A percentile compares a stretch with the other conserved stretches of the same genome.
These are phyloP conservation scores for Piscicola geometra DNA, from an alignment of 2,888 invertebrate species.

Conservation along the genomic window DNA sequence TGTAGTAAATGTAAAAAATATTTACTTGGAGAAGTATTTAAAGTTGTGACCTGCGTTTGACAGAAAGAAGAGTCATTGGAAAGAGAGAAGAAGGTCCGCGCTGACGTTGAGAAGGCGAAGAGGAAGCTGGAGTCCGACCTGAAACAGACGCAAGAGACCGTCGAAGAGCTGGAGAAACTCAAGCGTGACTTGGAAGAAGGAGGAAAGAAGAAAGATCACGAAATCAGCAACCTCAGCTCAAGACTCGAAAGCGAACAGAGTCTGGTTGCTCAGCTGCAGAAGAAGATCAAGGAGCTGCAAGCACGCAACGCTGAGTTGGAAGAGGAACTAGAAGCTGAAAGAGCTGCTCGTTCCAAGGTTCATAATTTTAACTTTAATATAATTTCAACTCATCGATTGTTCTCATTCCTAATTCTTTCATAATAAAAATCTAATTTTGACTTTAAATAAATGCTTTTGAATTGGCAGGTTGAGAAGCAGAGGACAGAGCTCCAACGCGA, in stretches of 20 bases:
- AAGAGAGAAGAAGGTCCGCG: constrained; percentile 96
- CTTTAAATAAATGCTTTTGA: not conserved
- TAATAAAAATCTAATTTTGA: not conserved
- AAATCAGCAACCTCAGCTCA: constrained; percentile 83
- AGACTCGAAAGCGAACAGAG: constrained; percentile 98
- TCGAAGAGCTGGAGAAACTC: constrained; percentile 56
- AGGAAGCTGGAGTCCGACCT: constrained; percentile 98
- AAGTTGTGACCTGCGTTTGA: not conserved
- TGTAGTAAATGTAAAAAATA: not conserved
- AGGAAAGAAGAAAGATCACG: constrained; percentile 81
- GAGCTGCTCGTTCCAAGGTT: constrained; percentile 88
- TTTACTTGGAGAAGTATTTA: not conserved
- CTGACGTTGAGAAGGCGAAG: constrained; percentile 94
- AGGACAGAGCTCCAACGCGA: constrained; percentile 93
- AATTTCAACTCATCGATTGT: not conserved
- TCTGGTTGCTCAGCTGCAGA: constrained; percentile 90
- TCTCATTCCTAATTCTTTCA: not conserved
- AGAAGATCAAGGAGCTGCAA: constrained; percentile 98
- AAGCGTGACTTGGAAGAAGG: constrained; percentile 54
- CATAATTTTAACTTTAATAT: not conserved
- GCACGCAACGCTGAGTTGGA: constrained; percentile 95
- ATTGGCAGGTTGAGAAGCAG: constrained; percentile 81
- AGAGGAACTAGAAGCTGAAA: constrained; percentile 98
- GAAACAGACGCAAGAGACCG: constrained; percentile 64
- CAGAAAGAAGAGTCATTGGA: constrained; percentile 91